Conservation (phyloP, 1,140 invertebrate species). For the Drosophila insularis region DNA sequence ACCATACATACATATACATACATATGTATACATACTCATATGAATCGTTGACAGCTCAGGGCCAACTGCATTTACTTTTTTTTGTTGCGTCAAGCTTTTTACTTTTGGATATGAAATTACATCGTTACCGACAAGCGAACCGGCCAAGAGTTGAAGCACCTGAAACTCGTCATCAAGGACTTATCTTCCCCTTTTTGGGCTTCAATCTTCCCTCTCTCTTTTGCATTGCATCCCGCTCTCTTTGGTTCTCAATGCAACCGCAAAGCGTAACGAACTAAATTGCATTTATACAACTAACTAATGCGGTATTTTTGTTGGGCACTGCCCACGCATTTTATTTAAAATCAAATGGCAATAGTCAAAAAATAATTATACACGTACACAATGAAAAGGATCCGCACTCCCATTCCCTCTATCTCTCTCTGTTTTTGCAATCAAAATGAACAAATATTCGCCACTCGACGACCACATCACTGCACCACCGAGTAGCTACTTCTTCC, state of each 20-base stretch:
- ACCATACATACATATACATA: not conserved
- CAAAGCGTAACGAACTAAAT: slow-evolving; percentile 79
- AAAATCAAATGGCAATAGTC: slow-evolving; percentile 59
- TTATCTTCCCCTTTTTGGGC: slow-evolving; percentile 33
- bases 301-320: slow-evolving; percentile 64
- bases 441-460: slow-evolving; percentile 25
- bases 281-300: slow-evolving; percentile 78
- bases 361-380: slow-evolving; percentile 69
- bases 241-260: slow-evolving; percentile 46
- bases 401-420: too few species aligned
- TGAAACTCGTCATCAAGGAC: slow-evolving; percentile 71
- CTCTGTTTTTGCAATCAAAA: slow-evolving; percentile 13
- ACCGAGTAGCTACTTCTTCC: not conserved
- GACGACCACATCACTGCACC: not conserved
- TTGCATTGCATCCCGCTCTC: not conserved
- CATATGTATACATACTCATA: slow-evolving; percentile 4
- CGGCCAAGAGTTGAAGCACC: slow-evolving; percentile 63
- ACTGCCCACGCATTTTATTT: slow-evolving; percentile 40
- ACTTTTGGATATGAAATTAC: slow-evolving; percentile 75
- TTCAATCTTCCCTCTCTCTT: not conserved
- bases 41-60: slow-evolving; percentile 71
- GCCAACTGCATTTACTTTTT: slow-evolving; percentile 78
- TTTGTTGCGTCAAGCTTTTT: slow-evolving; percentile 10
- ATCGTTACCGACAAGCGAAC: slow-evolving; percentile 43
- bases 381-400: slow-evolving; percentile 33